These are phyloP conservation scores for Bombyx huttoni DNA, from an alignment of 2,888 invertebrate species.

Conservation along the genomic window DNA sequence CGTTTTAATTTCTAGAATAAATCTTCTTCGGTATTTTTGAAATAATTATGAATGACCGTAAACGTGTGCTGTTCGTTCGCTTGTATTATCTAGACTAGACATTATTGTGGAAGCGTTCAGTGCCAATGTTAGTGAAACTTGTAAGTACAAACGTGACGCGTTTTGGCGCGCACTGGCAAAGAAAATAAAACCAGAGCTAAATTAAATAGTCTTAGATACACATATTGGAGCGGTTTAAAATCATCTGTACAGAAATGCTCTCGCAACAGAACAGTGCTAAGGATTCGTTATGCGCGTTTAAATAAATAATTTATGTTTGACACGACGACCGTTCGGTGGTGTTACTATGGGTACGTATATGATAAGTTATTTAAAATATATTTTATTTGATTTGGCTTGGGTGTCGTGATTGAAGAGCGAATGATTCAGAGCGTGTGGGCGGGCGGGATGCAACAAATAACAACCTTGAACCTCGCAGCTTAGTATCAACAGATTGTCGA, in stretches of 20 bases:
- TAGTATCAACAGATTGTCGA: conserved; percentile 2
- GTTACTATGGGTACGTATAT: neutral
- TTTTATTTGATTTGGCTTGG: conserved; percentile 25
- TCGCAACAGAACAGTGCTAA: neutral
- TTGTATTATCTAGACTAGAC: conserved; percentile 57
- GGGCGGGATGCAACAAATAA: conserved; percentile 51
- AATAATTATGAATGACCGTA: neutral
- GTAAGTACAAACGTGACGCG: conserved; percentile 54
- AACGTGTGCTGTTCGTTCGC: conserved; percentile 32
- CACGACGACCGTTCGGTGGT: no score
- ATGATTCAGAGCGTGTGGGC: conserved; percentile 54
- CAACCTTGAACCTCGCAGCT: conserved; percentile 46
- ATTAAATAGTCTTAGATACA: conserved; percentile 41
- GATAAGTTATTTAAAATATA: neutral
- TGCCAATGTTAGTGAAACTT: conserved; percentile 61
- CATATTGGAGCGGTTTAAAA: conserved; percentile 13
- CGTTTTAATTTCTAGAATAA: neutral
- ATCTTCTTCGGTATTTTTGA: neutral
- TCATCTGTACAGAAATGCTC: neutral
- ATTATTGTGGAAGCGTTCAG: conserved; percentile 53
- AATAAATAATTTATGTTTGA: neutral
- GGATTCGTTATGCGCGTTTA: neutral
- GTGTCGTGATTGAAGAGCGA: conserved; percentile 34
- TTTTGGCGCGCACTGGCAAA: conserved; percentile 58
- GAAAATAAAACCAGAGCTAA: conserved; percentile 57